These are phyloP conservation scores for Dexiosoma caninum DNA, from an alignment of 2,888 invertebrate genomes.

Conservation along the genomic window DNA sequence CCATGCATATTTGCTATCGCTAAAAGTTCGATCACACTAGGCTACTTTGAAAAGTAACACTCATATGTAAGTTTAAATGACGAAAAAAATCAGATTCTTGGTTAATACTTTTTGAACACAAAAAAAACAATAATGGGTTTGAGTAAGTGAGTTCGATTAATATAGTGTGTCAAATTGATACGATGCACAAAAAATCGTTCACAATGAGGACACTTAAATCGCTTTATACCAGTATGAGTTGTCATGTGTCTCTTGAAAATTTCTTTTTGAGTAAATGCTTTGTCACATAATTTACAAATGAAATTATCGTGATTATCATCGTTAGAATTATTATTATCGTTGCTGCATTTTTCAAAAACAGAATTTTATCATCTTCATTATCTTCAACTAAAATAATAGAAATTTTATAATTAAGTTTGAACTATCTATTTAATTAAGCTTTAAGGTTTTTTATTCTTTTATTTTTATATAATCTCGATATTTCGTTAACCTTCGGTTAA, in stretches of 20 bases:
- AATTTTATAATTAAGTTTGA: too few species aligned
- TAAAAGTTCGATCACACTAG: slow-evolving; percentile 84
- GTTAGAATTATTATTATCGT: not conserved
- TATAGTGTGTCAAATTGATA: slow-evolving; percentile 82
- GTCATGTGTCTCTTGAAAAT: slow-evolving; percentile 83
- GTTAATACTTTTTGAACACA: slow-evolving; percentile 80
- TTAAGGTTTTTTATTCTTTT: too few species aligned
- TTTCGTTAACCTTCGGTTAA: too few species aligned
- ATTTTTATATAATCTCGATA: too few species aligned
- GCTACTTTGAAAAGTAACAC: slow-evolving; percentile 82
- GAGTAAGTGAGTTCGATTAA: slow-evolving; percentile 80
- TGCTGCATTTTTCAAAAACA: slow-evolving; percentile 67
- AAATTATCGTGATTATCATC: slow-evolving; percentile 72
- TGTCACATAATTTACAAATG: slow-evolving; percentile 80
- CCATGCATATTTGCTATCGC: slow-evolving; percentile 79
- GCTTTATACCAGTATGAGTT: slow-evolving; percentile 81
- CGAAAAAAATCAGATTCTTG: slow-evolving; percentile 83
- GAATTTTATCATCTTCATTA: slow-evolving; percentile 72
- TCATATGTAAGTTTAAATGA: slow-evolving; percentile 83
- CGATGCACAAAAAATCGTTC: slow-evolving; percentile 86
- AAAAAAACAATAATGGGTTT: slow-evolving; percentile 81
- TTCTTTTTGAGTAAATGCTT: slow-evolving; percentile 85
- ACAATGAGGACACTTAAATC: slow-evolving; percentile 83
- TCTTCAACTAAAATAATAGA: slow-evolving; percentile 65
- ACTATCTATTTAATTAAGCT: too few species aligned